Conservation (phyloP, 2,113 vertebrate species). For the Nycticorax nycticorax region DNA sequence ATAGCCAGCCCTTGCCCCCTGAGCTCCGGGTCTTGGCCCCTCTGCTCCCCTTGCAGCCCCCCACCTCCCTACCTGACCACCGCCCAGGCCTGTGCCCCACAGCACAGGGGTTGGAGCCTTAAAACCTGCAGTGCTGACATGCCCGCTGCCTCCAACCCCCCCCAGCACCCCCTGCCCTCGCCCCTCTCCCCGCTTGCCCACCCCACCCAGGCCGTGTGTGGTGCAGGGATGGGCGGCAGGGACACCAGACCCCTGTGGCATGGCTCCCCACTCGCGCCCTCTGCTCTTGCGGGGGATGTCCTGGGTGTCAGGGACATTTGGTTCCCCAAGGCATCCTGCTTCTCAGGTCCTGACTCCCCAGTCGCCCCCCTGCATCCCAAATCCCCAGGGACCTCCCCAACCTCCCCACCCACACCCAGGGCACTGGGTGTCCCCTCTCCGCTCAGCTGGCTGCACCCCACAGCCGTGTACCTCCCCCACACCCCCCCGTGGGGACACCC, state of each 20-base stretch:
- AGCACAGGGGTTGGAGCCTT: background rate
- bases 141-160: background rate
- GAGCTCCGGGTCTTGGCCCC: fast-evolving
- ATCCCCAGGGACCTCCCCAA: background rate
- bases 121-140: background rate
- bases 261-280: background rate
- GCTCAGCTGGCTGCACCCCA: background rate
- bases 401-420: fast-evolving
- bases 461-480: background rate
- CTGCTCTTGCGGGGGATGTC: fast-evolving
- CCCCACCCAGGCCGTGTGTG: background rate
- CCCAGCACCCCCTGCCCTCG: background rate
- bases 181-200: background rate
- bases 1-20: background rate
- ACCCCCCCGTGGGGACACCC: no score
- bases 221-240: background rate
- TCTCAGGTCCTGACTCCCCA: no score
- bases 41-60: no score
- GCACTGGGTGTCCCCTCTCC: background rate
- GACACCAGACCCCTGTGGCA: background rate
- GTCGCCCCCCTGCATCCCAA: fast-evolving
- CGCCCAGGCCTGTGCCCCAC: background rate
- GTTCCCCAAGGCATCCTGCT: background rate
- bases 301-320: background rate
- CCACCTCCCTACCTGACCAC: no score